These are phyloP conservation scores for Orthonevra nobilis DNA, from an alignment of 2,888 invertebrate species.

Conservation along the genomic window DNA sequence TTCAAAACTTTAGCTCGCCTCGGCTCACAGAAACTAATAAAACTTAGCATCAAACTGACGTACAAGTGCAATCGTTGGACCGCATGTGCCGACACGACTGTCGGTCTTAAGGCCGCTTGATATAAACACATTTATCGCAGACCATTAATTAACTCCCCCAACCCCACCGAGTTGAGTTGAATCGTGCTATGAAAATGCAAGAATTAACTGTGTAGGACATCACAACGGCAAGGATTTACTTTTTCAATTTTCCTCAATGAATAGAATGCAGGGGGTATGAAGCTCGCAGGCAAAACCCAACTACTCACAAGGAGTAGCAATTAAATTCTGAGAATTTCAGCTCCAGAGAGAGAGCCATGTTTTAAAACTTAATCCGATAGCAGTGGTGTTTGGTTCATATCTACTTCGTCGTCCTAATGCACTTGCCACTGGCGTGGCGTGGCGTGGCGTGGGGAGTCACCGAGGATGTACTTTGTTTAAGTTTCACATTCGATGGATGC, in stretches of 20 bases:
- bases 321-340: conserved; percentile 63
- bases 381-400: conserved; percentile 18
- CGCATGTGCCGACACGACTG: conserved; percentile 5
- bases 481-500: conserved; percentile 32
- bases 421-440: conserved; percentile 22
- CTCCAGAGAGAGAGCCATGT: conserved; percentile 18
- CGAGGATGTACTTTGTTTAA: too few species aligned
- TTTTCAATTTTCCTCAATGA: conserved; percentile 58
- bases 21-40: conserved; percentile 25
- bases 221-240: conserved; percentile 57
- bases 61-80: not conserved
- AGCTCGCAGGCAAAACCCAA: conserved; percentile 9
- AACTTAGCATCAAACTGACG: conserved; percentile 33
- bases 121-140: conserved; percentile 66
- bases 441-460: too few species aligned
- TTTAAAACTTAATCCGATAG: conserved; percentile 61
- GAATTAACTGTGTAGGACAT: conserved; percentile 63
- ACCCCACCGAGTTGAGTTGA: not conserved
- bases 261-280: conserved; percentile 13
- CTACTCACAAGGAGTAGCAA: conserved; percentile 60
- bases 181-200: conserved; percentile 27
- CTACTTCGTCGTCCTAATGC: not conserved
- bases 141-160: conserved; percentile 60
- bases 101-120: conserved; percentile 41
- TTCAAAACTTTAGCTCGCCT: conserved; percentile 16